Conservation (phyloP, 2,888 invertebrate species). For the Dryobotodes eremita region DNA sequence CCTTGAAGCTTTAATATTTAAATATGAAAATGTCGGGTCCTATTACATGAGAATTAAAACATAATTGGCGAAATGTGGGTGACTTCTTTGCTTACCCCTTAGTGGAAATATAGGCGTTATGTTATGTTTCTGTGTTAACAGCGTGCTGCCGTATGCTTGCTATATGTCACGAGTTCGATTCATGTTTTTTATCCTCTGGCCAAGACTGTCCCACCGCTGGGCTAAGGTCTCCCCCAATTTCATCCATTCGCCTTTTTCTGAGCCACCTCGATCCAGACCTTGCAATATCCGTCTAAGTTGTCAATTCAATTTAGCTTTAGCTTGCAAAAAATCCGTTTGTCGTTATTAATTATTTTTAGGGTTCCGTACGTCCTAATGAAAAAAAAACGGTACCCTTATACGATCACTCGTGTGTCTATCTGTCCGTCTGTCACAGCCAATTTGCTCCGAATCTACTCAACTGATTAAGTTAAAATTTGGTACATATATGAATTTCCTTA, state of each 20-base stretch:
- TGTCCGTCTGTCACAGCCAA: no score
- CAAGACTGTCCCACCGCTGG: background rate
- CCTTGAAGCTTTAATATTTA: constrained; percentile 6
- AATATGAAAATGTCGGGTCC: background rate
- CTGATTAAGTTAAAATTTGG: no score
- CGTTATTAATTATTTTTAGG: background rate
- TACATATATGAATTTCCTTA: no score
- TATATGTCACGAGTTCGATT: background rate
- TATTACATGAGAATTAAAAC: no score
- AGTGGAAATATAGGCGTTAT: background rate
- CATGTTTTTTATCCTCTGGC: background rate
- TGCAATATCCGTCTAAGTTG: background rate
- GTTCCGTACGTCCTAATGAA: no score
- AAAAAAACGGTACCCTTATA: no score
- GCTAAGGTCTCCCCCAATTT: background rate
- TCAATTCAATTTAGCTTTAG: background rate
- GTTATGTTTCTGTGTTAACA: background rate
- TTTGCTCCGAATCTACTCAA: no score
- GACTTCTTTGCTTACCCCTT: background rate
- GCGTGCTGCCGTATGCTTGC: background rate
- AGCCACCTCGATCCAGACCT: background rate
- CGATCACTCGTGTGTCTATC: no score
- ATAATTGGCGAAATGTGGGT: background rate
- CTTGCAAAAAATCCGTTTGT: background rate
- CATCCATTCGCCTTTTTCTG: background rate